These are phyloP conservation scores for Thunnus albacares DNA, from an alignment of 2,797 vertebrate genomes.

Conservation along the genomic window DNA sequence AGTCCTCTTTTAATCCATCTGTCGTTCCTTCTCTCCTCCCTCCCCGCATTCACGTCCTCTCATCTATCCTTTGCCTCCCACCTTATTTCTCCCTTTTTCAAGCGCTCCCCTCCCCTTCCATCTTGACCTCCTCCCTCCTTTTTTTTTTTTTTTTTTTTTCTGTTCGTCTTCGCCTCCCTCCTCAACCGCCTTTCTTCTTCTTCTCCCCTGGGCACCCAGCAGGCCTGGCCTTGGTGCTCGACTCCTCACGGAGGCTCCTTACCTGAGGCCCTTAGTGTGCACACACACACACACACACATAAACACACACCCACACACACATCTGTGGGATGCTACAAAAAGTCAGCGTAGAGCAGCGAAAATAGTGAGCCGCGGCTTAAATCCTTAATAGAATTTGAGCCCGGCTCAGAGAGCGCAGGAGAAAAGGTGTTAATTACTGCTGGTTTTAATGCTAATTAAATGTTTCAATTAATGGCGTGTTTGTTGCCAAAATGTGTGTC, in stretches of 20 bases:
- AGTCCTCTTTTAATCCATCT: slow-evolving; percentile 60
- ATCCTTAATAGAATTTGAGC: slow-evolving; percentile 90
- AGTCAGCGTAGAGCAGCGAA: slow-evolving; percentile 61
- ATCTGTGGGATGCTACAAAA: slow-evolving; percentile 63
- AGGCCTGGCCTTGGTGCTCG: slow-evolving; percentile 92
- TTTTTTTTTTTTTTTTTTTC: slow-evolving; percentile 28
- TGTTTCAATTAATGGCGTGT: slow-evolving; percentile 90
- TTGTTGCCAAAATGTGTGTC: slow-evolving; percentile 88
- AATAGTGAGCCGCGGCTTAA: slow-evolving; percentile 77
- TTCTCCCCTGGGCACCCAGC: slow-evolving; percentile 89
- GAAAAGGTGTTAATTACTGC: slow-evolving; percentile 94
- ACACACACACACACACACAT: slow-evolving; percentile 43
- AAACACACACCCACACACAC: slow-evolving; percentile 56
- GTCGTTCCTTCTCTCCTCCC: slow-evolving; percentile 50
- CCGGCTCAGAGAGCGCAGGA: slow-evolving; percentile 80
- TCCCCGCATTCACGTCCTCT: slow-evolving; percentile 61
- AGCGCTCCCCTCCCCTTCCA: slow-evolving; percentile 62
- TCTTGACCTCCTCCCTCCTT: slow-evolving; percentile 71
- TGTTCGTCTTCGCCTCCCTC: slow-evolving; percentile 63
- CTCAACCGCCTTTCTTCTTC: slow-evolving; percentile 74
- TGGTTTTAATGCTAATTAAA: slow-evolving; percentile 92
- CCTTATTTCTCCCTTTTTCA: slow-evolving; percentile 68
- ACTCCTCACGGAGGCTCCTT: slow-evolving; percentile 92
- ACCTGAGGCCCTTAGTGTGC: slow-evolving; percentile 88
- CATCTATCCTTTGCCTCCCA: slow-evolving; percentile 66